Base-by-base conservation (phyloP, 2,113 vertebrate species). In the Oryzias javanicus region DNA sequence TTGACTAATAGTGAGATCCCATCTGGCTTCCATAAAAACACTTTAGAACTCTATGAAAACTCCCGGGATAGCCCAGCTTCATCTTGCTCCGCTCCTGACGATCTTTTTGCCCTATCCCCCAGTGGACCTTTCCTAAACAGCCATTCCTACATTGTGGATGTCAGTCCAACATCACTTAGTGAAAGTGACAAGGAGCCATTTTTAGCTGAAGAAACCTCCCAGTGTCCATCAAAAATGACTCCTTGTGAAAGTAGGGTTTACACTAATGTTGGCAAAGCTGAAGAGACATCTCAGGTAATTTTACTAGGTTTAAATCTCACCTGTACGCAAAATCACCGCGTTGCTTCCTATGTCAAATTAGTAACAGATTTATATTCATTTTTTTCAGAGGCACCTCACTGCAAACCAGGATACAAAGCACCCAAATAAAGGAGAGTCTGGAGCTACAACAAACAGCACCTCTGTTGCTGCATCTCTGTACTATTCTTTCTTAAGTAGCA, bases 51-150 rank as follows among this genome's bases (percentile, higher is more conserved):
- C 0, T 92, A 93, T 70, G 68, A 91, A 42, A 82, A 82, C 81
- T 91, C 92, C 90, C 92, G 93, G 83, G 93, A 93, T 56, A 94
- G 94, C 66, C 94, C 94, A 0, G 90, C 89, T 60, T 96, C 95
- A 24, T 94, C 93, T 1, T 91, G 91, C 20, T 91, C 89, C 4
- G 90, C 91, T 49, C 78, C 52, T 4, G 91, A 90, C 5, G 73
- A 88, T 57, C 74, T 84, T 22, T 55, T 49, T 54, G 44, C 64
- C 67, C 51, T 57, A 14, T 27, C 14, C 3, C 24, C 41, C 24
- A n/a, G 20, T 74, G 53, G 25, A 27, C 40, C 59, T n/a, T 22
- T 49, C 7, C 2, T 44, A 25, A 42, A 16, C 0, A 83, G 80
- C 82, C 79, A 29, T 0, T 44, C 49, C 45, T 15, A 44, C 86